A percentile compares a stretch with the other conserved stretches of the same genome.
Evolutionary conservation across 64 coral and sea anemone genomes (phyloP).

Genomic region (Porites australiensis): DNA sequence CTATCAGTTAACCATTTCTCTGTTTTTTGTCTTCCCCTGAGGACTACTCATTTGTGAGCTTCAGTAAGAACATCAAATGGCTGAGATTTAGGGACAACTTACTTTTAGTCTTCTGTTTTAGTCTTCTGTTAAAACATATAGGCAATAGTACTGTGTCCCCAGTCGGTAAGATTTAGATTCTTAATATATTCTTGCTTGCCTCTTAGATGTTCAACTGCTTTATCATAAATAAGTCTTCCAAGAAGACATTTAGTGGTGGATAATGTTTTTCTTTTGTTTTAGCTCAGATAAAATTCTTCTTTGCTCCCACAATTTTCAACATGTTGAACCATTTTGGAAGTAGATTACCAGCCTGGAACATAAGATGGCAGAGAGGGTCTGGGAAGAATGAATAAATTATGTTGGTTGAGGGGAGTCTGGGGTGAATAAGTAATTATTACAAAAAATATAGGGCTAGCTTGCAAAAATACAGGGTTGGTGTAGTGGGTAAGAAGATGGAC

Average conservation of each 20-base stretch:
- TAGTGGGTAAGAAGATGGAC: too few relatives aligned
- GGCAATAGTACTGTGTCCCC: background rate
- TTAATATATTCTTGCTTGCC: background rate
- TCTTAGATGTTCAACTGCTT: background rate
- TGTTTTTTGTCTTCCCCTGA: background rate
- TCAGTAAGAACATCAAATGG: background rate
- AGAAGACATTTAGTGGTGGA: background rate
- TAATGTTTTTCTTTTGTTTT: background rate
- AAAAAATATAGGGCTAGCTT: too few relatives aligned
- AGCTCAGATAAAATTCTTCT: background rate
- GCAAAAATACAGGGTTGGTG: too few relatives aligned
- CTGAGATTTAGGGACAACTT: background rate
- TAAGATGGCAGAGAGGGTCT: too few relatives aligned
- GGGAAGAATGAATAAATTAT: too few relatives aligned
- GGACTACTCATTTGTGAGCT: background rate
- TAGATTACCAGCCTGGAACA: too few relatives aligned
- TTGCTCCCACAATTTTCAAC: background rate
- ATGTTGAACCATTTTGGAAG: too few relatives aligned
- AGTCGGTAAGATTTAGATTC: background rate
- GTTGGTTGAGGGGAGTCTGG: too few relatives aligned
- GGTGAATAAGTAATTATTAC: too few relatives aligned
- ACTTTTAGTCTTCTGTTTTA: background rate
- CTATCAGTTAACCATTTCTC: background rate
- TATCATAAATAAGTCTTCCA: slow-evolving; percentile 1
- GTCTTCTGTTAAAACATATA: too few relatives aligned